These are phyloP conservation scores for Agapostemon virescens DNA, from an alignment of 2,888 invertebrate species.

Conservation along the genomic window DNA sequence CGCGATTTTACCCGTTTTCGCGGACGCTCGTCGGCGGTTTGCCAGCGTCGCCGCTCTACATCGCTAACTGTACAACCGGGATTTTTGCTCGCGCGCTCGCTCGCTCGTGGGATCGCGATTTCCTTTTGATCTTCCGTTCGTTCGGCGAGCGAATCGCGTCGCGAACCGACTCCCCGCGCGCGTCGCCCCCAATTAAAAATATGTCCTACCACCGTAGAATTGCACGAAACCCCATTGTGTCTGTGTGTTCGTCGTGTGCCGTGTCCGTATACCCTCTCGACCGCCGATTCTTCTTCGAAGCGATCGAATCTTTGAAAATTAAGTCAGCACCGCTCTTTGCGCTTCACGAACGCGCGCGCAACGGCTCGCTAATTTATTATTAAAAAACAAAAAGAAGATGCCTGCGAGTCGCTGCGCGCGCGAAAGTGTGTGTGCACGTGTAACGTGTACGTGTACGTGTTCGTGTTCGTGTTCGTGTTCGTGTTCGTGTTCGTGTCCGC, in stretches of 20 bases:
- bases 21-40: constrained; percentile 15
- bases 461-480: no score
- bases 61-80: constrained; percentile 14
- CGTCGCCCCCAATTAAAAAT: constrained; percentile 39
- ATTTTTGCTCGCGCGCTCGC: constrained; percentile 22
- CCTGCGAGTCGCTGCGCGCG: constrained; percentile 5
- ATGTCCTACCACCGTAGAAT: constrained; percentile 76
- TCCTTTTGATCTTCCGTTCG: background rate
- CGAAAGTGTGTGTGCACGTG: constrained; percentile 15
- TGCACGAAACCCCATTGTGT: constrained; percentile 77
- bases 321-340: background rate
- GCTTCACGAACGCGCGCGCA: background rate
- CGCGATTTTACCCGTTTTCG: constrained; percentile 28
- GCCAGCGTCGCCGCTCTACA: background rate
- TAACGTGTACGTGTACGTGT: constrained; percentile 24
- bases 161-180: constrained; percentile 24
- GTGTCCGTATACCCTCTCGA: background rate
- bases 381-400: no score
- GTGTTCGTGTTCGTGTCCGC: constrained; percentile 26
- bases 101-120: constrained; percentile 13
- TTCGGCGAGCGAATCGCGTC: constrained; percentile 4
- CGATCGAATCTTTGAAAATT: background rate
- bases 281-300: background rate
- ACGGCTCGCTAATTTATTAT: background rate
- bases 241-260: constrained; percentile 27